phyloP scores from a whole-genome alignment of 2,888 invertebrate species.

The Megaustenia siamemsis region DNA sequence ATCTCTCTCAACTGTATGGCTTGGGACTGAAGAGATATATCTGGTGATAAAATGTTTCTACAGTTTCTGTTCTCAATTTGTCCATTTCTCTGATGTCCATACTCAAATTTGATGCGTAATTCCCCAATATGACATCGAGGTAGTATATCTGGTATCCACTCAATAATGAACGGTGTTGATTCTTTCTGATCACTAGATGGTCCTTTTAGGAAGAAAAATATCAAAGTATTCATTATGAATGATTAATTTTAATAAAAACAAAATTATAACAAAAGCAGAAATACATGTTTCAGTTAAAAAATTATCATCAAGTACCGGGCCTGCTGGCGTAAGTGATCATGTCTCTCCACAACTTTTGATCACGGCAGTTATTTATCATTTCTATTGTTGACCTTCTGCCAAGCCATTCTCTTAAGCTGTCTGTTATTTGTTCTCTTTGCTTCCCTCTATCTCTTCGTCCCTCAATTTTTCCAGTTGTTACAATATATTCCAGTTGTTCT shows the following conservation, averaged over 20 bases:
- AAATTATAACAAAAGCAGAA: background rate
- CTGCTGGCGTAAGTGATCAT: too few species aligned
- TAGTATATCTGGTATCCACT: slow-evolving; percentile 88
- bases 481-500: too few species aligned
- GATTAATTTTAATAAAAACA: background rate
- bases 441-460: too few species aligned
- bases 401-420: too few species aligned
- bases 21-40: slow-evolving; percentile 57
- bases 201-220: slow-evolving; percentile 76
- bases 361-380: too few species aligned
- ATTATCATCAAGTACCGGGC: too few species aligned
- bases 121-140: slow-evolving; percentile 87
- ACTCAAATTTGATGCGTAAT: slow-evolving; percentile 86
- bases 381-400: too few species aligned
- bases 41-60: slow-evolving; percentile 24
- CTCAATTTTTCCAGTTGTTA: too few species aligned
- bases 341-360: too few species aligned
- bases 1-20: slow-evolving; percentile 67
- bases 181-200: slow-evolving; percentile 83
- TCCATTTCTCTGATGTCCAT: slow-evolving; percentile 85
- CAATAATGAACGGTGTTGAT: slow-evolving; percentile 86
- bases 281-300: too few species aligned
- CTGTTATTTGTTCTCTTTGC: too few species aligned
- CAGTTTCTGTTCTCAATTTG: slow-evolving; percentile 73
- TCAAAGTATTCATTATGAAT: background rate